These are phyloP conservation scores for Conus betulinus DNA, from an alignment of 1,140 invertebrate species.

Conservation along the genomic window DNA sequence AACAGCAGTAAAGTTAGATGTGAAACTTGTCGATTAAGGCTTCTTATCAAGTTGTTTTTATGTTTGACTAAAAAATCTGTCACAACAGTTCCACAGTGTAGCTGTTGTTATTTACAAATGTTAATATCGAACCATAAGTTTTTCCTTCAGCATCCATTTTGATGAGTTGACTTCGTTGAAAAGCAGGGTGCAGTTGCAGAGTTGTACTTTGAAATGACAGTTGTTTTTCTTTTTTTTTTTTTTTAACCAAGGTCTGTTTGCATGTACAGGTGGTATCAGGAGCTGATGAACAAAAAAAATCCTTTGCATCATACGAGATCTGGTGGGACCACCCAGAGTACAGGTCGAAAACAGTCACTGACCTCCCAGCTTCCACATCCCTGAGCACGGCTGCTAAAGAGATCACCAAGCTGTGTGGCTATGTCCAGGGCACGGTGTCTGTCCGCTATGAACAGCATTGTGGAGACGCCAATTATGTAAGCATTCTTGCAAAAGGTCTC, in stretches of 20 bases:
- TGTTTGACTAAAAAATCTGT: too few relatives aligned
- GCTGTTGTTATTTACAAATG: too few relatives aligned
- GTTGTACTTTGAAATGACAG: not conserved
- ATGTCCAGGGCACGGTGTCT: slow-evolving; percentile 78
- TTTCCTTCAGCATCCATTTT: too few relatives aligned
- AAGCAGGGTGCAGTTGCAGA: not conserved
- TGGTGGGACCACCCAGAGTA: slow-evolving; percentile 73
- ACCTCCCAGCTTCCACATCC: slow-evolving; percentile 77
- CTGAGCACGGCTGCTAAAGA: slow-evolving; percentile 77
- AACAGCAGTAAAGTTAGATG: too few relatives aligned
- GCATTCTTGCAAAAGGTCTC: slow-evolving; percentile 25
- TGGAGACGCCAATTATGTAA: slow-evolving; percentile 60
- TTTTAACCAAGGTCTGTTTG: not conserved
- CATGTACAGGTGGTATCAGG: slow-evolving; percentile 56
- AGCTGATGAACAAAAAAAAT: slow-evolving; percentile 73
- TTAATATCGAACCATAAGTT: too few relatives aligned
- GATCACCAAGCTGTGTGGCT: slow-evolving; percentile 77
- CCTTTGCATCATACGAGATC: slow-evolving; percentile 79
- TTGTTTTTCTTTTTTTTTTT: not conserved
- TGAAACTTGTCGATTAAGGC: too few relatives aligned
- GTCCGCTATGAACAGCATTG: slow-evolving; percentile 73
- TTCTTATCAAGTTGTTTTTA: too few relatives aligned
- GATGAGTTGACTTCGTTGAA: not conserved
- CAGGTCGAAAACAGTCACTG: slow-evolving; percentile 66
- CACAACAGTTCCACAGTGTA: too few relatives aligned